Percentiles rank a stretch among this genome's conserved stretches.
phyloP scores from a whole-genome alignment of 30 jellyfish, hydroid and myxozoan genomes.

The Cassiopea andromeda region DNA sequence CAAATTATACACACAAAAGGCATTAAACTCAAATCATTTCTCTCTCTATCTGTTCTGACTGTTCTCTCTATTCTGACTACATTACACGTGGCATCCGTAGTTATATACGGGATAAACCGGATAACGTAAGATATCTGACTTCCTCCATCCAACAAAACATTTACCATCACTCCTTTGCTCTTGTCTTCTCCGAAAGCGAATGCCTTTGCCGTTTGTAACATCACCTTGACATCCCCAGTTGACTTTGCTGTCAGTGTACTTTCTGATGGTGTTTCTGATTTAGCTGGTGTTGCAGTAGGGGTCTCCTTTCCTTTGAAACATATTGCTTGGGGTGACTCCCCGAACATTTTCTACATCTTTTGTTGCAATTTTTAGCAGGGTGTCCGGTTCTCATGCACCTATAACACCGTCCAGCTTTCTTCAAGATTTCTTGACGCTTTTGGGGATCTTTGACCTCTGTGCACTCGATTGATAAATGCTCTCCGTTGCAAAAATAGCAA shows the following conservation, averaged over 20 bases:
- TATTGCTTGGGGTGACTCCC: not conserved
- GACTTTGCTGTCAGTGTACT: not conserved
- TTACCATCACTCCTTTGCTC: slow-evolving; percentile 2
- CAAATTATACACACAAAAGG: too few species aligned
- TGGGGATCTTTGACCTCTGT: slow-evolving; percentile 9
- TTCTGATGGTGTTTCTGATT: not conserved
- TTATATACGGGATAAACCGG: too few species aligned
- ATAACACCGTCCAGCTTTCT: slow-evolving; percentile 37
- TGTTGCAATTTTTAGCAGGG: slow-evolving; percentile 2
- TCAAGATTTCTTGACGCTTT: not conserved
- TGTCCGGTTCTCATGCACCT: too few species aligned
- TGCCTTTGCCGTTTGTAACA: slow-evolving; percentile 29
- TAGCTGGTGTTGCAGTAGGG: too few species aligned
- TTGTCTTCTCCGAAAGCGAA: not conserved
- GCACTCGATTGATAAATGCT: too few species aligned
- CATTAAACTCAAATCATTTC: too few species aligned
- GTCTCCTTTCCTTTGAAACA: not conserved
- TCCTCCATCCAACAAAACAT: slow-evolving; percentile 47
- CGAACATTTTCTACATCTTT: slow-evolving; percentile 17
- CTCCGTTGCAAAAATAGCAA: too few species aligned
- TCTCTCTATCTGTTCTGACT: too few species aligned
- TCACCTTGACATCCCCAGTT: not conserved
- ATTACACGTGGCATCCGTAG: too few species aligned
- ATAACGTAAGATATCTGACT: slow-evolving; percentile 52
- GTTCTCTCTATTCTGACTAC: too few species aligned